Evolutionary conservation across 2,113 vertebrate genomes (phyloP), one percentile per base, ranked within the genome.

Genomic region (Tachysurus vachellii): DNA sequence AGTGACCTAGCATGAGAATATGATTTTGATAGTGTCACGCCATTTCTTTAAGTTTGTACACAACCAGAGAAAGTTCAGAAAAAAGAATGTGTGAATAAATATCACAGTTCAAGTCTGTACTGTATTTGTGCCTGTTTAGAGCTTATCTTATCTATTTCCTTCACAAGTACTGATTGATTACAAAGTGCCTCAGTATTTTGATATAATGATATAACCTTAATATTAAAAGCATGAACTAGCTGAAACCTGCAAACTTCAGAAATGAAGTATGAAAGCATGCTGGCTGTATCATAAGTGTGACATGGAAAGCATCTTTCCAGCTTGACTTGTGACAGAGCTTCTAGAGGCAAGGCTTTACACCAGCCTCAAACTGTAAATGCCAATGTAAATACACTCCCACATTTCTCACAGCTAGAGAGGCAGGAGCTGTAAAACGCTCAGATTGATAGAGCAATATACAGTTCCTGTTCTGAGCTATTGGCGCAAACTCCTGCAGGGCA

Each of bases 381-480:
- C 91, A 89, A 87, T 89, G 92, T 90, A 94, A 94, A 93, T 91
- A 93, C 94, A 89, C 93, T 93, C 92, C 91, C 93, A 92, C 91
- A 92, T 93, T 94, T 93, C 93, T 93, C 93, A 93, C 84, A 90
- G 89, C 91, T 90, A 85, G 89, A 61, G 90, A 93, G 31, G 90
- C 92, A 70, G 89, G 73, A 80, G 93, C 91, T 89, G 92, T 95
- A 95, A 95, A 95, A 94, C 88, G 93, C 53, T 73, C 87, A 91
- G 93, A 95, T 94, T 93, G 93, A 95, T 94, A 88, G 94, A 94
- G 91, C 93, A 90, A 91, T 92, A 92, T 93, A 92, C 92, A 91
- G 90, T 92, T 92, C 93, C 90, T 93, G 93, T 92, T 93, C 82
- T 73, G 92, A 93, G 93, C 91, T 91, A 89, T 92, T 85, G 95